phyloP scores from a whole-genome alignment of 2,797 vertebrate genomes.

The Pseudocheirus occidentalis region DNA sequence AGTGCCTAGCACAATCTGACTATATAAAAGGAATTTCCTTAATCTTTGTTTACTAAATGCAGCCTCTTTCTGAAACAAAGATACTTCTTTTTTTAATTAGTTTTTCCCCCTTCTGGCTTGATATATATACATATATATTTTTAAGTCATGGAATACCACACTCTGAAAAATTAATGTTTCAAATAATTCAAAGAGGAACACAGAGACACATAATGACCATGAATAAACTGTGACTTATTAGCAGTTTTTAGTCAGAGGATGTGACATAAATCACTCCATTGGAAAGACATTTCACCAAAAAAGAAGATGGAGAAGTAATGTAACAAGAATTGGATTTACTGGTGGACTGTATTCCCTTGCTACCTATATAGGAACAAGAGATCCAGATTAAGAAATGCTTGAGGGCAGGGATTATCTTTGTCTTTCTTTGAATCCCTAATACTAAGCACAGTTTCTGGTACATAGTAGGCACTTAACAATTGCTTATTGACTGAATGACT shows the following conservation, averaged over 20 bases:
- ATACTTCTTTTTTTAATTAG: neutral
- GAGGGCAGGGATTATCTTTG: neutral
- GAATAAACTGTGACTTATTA: neutral
- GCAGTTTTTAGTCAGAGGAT: neutral
- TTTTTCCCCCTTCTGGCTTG: neutral
- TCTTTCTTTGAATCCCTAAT: neutral
- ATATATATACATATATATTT: neutral
- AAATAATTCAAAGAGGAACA: neutral
- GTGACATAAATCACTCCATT: neutral
- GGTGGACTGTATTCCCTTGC: neutral
- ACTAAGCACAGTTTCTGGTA: neutral
- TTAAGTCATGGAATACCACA: neutral
- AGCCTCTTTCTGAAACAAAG: neutral
- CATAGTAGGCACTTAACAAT: neutral
- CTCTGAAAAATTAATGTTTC: neutral
- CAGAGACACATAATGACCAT: neutral
- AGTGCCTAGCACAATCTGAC: neutral
- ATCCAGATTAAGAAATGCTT: neutral
- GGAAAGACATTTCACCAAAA: neutral
- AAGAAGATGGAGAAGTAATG: neutral
- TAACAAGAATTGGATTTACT: neutral
- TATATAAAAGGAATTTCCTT: neutral
- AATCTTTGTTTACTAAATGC: neutral
- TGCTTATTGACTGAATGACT: neutral
- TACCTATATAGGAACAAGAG: neutral